A percentile compares a stretch with the other conserved stretches of the same genome.
phyloP scores from a whole-genome alignment of 2,113 vertebrate species.

The Lophochroa leadbeateri region DNA sequence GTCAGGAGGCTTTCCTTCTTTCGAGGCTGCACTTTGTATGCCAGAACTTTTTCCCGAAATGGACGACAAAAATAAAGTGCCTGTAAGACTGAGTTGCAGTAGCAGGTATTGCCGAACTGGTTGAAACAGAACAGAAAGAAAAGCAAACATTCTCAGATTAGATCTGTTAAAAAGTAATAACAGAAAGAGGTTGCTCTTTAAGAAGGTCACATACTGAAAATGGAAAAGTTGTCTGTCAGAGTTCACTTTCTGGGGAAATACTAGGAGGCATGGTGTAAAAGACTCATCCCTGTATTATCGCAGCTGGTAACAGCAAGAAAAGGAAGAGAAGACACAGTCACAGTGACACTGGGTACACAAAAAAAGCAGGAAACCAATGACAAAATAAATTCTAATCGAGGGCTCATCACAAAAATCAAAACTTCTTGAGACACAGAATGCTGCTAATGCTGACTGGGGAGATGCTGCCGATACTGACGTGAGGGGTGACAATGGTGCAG shows the following conservation, averaged over 20 bases:
- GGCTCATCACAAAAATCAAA: neutral
- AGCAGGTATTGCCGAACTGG: slow-evolving; percentile 96
- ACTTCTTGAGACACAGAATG: neutral
- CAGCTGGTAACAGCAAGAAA: neutral
- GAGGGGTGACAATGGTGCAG: neutral
- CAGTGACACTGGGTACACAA: neutral
- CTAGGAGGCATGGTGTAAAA: neutral
- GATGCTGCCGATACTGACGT: neutral
- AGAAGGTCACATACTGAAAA: neutral
- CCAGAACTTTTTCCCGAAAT: slow-evolving; percentile 92
- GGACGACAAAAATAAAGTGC: slow-evolving; percentile 93
- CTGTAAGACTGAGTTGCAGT: slow-evolving; percentile 95
- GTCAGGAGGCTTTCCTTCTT: slow-evolving; percentile 91
- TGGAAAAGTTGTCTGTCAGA: neutral
- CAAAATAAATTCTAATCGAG: neutral
- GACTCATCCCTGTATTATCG: neutral
- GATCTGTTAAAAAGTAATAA: neutral
- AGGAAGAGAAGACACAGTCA: neutral
- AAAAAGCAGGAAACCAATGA: neutral
- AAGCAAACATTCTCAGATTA: neutral
- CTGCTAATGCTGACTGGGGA: neutral
- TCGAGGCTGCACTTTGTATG: slow-evolving; percentile 90
- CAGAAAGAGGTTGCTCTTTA: neutral
- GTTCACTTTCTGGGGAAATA: neutral
- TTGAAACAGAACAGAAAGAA: slow-evolving; percentile 33